Evolutionary conservation across 2,888 invertebrate genomes (phyloP).

Genomic region (Dascillus cervinus): DNA sequence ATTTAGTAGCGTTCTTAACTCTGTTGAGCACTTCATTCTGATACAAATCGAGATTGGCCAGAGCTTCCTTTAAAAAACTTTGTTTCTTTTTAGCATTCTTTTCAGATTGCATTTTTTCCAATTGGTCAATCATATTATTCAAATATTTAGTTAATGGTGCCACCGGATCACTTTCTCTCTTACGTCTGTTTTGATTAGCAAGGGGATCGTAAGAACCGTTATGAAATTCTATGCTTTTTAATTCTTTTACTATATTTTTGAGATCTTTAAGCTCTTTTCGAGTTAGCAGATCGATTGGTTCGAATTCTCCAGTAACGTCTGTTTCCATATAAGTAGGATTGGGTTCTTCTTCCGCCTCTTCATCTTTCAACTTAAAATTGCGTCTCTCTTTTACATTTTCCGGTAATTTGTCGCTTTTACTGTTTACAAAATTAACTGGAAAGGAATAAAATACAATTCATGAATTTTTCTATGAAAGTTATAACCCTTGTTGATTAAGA

Average conservation of each 20-base stretch:
- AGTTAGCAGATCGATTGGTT: background rate
- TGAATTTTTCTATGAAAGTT: no score
- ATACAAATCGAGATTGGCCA: no score
- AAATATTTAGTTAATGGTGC: background rate
- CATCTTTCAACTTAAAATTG: slow-evolving; percentile 6
- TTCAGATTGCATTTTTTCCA: no score
- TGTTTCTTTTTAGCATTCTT: no score
- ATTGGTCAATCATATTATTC: no score
- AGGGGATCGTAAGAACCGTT: slow-evolving; percentile 1
- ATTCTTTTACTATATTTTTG: background rate
- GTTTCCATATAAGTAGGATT: no score
- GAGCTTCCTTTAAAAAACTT: no score
- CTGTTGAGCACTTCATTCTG: no score
- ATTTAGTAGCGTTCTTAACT: background rate
- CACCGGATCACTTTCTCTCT: background rate
- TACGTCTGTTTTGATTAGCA: slow-evolving; percentile 1
- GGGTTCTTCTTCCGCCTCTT: background rate
- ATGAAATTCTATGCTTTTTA: background rate
- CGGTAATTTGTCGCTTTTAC: no score
- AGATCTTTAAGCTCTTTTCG: background rate
- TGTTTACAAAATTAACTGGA: slow-evolving; percentile 1
- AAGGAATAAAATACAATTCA: no score
- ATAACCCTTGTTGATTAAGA: no score
- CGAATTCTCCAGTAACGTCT: no score
- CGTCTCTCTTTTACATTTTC: background rate